Conservation (phyloP, 2,888 invertebrate species). For the Drosophila demipolita region DNA sequence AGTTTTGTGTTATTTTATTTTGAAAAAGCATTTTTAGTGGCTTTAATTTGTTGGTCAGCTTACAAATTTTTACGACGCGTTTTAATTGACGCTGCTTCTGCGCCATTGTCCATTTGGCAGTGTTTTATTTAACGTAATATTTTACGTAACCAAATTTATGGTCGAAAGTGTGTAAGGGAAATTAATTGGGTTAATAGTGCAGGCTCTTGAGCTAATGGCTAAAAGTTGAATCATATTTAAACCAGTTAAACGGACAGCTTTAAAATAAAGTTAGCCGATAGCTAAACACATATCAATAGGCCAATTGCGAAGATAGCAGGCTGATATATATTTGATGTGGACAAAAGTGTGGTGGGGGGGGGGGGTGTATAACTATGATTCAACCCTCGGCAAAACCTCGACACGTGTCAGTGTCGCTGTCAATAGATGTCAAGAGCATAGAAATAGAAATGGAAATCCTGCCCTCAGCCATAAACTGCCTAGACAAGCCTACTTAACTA, state of each 20-base stretch:
- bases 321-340: conserved; percentile 30
- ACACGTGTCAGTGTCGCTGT: conserved; percentile 80
- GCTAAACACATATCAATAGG: conserved; percentile 31
- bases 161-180: conserved; percentile 15
- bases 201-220: conserved; percentile 4
- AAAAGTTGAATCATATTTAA: conserved; percentile 16
- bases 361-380: conserved; percentile 18
- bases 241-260: conserved; percentile 8
- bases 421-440: conserved; percentile 67
- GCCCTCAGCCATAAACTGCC: conserved; percentile 63
- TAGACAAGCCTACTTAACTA: conserved; percentile 71
- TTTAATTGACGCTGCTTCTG: conserved; percentile 55
- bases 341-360: not conserved
- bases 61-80: conserved; percentile 55
- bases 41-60: conserved; percentile 61
- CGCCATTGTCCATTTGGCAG: conserved; percentile 17
- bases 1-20: conserved; percentile 20
- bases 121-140: conserved; percentile 46
- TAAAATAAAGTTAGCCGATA: conserved; percentile 32
- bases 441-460: conserved; percentile 68
- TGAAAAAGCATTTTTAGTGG: conserved; percentile 19
- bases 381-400: conserved; percentile 53
- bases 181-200: conserved; percentile 54
- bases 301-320: conserved; percentile 49
- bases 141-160: conserved; percentile 52